phyloP scores from a whole-genome alignment of 1,140 invertebrate genomes.

The Kradibia gibbosae region DNA sequence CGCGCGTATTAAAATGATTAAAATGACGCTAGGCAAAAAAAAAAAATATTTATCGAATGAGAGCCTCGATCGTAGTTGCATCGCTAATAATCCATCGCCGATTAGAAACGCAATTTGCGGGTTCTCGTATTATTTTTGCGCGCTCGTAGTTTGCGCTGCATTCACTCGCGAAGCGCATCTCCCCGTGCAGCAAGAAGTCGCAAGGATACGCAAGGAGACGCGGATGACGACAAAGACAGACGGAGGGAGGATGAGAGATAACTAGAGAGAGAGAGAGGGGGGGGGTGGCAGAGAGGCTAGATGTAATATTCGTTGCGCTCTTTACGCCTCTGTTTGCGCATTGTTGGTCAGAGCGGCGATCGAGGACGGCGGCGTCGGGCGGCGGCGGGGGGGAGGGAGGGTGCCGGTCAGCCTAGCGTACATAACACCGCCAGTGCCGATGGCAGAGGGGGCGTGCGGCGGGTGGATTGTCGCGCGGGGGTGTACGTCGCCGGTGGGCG shows the following conservation, averaged over 20 bases:
- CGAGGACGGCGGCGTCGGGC: slow-evolving; percentile 26
- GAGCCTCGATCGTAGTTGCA: too few species aligned
- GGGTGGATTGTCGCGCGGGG: background rate
- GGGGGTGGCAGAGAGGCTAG: background rate
- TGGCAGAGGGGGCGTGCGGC: background rate
- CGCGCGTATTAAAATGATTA: too few species aligned
- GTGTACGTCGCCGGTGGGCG: too few species aligned
- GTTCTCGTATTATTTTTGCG: background rate
- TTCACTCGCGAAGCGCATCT: background rate
- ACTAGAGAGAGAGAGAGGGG: background rate
- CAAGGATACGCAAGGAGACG: too few species aligned
- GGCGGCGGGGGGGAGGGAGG: slow-evolving; percentile 61
- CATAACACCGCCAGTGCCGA: slow-evolving; percentile 62
- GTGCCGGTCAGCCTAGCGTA: slow-evolving; percentile 60
- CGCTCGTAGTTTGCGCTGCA: background rate
- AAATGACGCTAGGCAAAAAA: too few species aligned
- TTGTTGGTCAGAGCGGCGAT: background rate
- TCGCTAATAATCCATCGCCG: too few species aligned
- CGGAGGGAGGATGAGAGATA: too few species aligned
- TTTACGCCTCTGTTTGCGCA: slow-evolving; percentile 1
- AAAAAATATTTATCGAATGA: too few species aligned
- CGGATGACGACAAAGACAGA: too few species aligned
- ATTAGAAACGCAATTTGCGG: background rate
- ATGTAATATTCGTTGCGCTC: slow-evolving; percentile 27
- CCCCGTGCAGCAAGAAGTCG: background rate